A percentile compares a stretch with the other conserved stretches of the same genome.
These are phyloP conservation scores for Poecilia gillii DNA, from an alignment of 2,797 vertebrate genomes.

Conservation along the genomic window DNA sequence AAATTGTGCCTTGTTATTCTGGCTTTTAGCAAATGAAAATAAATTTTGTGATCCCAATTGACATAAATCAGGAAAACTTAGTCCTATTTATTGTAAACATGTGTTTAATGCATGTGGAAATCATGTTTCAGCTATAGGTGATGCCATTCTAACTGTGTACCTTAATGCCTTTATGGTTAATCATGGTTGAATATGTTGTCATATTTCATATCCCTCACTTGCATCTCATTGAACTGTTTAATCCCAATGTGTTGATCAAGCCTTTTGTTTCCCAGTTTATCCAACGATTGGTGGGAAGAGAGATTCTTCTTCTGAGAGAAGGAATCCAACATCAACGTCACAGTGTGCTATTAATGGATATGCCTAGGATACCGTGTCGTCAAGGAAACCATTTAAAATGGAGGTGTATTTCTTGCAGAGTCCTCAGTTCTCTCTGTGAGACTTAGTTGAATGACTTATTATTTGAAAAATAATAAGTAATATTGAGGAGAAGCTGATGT, in stretches of 20 bases:
- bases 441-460: conserved; percentile 21
- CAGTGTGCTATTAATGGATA: conserved; percentile 72
- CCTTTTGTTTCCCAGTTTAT: conserved; percentile 38
- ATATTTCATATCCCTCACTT: conserved; percentile 14
- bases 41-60: neutral
- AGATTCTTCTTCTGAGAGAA: conserved; percentile 48
- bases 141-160: conserved; percentile 14
- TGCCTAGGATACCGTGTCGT: conserved; percentile 70
- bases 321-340: conserved; percentile 62
- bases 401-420: conserved; percentile 33
- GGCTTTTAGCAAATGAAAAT: no score
- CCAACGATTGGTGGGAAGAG: conserved; percentile 23
- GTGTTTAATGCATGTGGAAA: no score
- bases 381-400: conserved; percentile 75
- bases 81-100: no score
- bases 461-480: neutral
- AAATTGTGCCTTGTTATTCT: neutral
- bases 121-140: neutral
- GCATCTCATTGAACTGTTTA: conserved; percentile 21
- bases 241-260: conserved; percentile 30
- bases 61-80: no score
- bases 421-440: conserved; percentile 26
- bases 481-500: neutral
- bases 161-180: conserved; percentile 10
- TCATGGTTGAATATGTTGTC: conserved; percentile 18